phyloP scores from a whole-genome alignment of 2,888 invertebrate genomes.

The Cetonia aurata region DNA sequence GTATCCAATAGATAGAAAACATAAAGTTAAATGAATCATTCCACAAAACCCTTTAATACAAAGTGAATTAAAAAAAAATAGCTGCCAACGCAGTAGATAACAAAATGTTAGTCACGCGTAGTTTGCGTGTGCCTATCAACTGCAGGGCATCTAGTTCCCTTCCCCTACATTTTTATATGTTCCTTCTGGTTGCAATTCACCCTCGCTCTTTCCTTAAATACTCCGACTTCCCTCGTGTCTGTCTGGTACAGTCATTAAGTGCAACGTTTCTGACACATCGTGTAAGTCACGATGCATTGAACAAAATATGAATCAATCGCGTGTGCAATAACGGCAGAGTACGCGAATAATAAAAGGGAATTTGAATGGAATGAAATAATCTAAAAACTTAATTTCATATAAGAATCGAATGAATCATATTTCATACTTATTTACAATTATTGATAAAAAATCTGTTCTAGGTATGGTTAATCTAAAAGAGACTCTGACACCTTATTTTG shows the following conservation, averaged over 20 bases:
- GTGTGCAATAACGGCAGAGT: neutral
- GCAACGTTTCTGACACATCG: slow-evolving; percentile 20
- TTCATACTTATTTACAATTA: too few relatives aligned
- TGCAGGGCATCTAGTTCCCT: neutral
- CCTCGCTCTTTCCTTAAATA: slow-evolving; percentile 7
- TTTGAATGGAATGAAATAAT: too few relatives aligned
- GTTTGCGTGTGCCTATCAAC: slow-evolving; percentile 8
- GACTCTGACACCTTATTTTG: neutral
- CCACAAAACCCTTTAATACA: slow-evolving; percentile 12
- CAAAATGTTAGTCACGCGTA: slow-evolving; percentile 8
- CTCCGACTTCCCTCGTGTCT: too few relatives aligned
- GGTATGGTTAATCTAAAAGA: too few relatives aligned
- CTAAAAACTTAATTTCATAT: too few relatives aligned
- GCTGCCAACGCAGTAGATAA: neutral
- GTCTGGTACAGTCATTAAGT: slow-evolving; percentile 23
- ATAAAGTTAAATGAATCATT: slow-evolving; percentile 13
- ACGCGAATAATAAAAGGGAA: neutral
- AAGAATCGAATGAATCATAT: too few relatives aligned
- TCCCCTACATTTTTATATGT: neutral
- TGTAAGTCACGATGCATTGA: slow-evolving; percentile 1
- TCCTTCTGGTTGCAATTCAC: slow-evolving; percentile 6
- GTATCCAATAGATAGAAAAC: neutral
- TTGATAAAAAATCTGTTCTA: too few relatives aligned
- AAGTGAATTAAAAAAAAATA: slow-evolving; percentile 4
- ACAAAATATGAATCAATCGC: neutral